Evolutionary conservation across 1,140 invertebrate genomes (phyloP), one percentile per base, ranked within the genome.

Genomic region (Meloidogyne hapla): DNA sequence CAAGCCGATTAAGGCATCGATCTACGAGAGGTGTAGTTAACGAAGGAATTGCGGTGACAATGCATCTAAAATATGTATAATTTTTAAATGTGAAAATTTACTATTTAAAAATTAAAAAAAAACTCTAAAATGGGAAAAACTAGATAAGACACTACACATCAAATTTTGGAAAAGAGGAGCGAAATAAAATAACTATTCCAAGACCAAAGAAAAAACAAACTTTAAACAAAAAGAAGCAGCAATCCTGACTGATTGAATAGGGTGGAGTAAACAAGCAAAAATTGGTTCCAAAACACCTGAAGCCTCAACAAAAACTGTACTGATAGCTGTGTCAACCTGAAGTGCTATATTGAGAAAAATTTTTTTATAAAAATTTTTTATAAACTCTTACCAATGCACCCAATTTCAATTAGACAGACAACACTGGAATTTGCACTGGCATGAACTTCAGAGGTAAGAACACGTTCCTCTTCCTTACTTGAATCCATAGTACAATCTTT

Each of bases 141-240:
- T n/a, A n/a, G n/a, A n/a, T n/a, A n/a, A n/a, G n/a, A n/a, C n/a
- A n/a, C n/a, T n/a, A n/a, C n/a, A n/a, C n/a, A n/a, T n/a, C n/a
- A n/a, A 10, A 65, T 21, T 65, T 25, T 65, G 21, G 45, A 18
- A 2, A 18, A 62, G 21, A 73, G 45, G n/a, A 1, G 9, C 3
- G 23, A 1, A 40, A 45, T 15, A 10, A 25, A 63, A 0, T 10
- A 64, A 71, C 12, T n/a, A 21, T 8, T 15, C 25, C 15, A 40
- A 64, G 18, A 38, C 9, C n/a, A 72, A 23, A 45, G n/a, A n/a
- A 61, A 62, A 15, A 70, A 13, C 23, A 56, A 26, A 79, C 63
- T 93, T 90, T 65, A 97, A 89, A 88, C 94, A 96, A 93, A 95
- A 97, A 26, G 95, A 94, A 38, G 94, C 94, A 13, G 94, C 92